Percentiles rank a stretch among this genome's conserved stretches.
Conservation (phyloP, 2,888 invertebrate species). For the Ariolimax columbianus region DNA sequence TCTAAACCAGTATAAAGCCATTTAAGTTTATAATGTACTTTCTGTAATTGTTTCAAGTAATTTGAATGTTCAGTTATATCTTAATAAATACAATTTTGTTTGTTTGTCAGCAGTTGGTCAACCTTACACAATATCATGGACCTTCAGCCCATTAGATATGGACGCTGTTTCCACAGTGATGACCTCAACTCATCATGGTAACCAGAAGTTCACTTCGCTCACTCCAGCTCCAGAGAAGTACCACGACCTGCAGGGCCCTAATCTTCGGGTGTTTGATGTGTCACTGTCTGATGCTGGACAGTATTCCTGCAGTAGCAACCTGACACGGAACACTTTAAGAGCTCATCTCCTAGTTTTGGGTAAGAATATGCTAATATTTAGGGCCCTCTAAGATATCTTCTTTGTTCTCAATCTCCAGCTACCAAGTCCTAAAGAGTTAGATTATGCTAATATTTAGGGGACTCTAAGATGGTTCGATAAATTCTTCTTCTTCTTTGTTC, state of each 20-base stretch:
- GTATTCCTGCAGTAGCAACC: conserved; percentile 50
- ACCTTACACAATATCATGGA: conserved; percentile 55
- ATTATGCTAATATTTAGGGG: too few relatives aligned
- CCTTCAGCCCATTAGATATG: conserved; percentile 47
- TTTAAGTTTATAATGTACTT: too few relatives aligned
- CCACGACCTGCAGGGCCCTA: conserved; percentile 34
- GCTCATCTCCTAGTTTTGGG: conserved; percentile 52
- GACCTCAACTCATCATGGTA: conserved; percentile 44
- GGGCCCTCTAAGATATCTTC: too few relatives aligned
- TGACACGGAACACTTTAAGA: conserved; percentile 26
- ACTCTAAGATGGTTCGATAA: too few relatives aligned
- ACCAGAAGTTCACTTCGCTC: conserved; percentile 34
- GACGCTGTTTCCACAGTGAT: conserved; percentile 41
- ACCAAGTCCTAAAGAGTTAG: too few relatives aligned
- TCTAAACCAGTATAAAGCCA: too few relatives aligned
- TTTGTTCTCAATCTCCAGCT: too few relatives aligned
- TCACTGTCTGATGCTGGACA: conserved; percentile 50
- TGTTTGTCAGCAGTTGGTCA: conserved; percentile 31
- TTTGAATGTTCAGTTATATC: background rate
- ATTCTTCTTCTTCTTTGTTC: too few relatives aligned
- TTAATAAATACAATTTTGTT: background rate
- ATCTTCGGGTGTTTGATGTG: conserved; percentile 39
- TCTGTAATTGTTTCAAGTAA: background rate
- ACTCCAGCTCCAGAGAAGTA: conserved; percentile 50
- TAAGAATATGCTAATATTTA: too few relatives aligned